Evolutionary conservation across 2,113 vertebrate species (phyloP).

Genomic region (Pavo muticus): DNA sequence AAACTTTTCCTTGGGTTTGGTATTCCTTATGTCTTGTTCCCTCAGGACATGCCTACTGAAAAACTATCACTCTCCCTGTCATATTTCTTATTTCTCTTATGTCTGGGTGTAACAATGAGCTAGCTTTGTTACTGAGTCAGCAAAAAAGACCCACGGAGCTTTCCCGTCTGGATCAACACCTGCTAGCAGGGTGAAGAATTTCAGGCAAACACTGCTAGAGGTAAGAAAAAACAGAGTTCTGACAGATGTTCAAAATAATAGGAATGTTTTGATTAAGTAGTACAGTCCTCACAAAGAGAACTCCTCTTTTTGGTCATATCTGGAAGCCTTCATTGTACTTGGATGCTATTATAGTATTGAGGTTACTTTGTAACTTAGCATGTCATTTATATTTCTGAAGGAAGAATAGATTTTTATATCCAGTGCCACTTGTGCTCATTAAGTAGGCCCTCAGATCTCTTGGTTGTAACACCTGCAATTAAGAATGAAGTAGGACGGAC

Average conservation of each 20-base stretch:
- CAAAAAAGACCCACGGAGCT: not conserved
- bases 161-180: slow-evolving; percentile 20
- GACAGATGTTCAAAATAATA: not conserved
- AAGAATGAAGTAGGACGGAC: not conserved
- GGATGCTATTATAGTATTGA: not conserved
- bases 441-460: not conserved
- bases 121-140: not conserved
- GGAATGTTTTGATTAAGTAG: accelerated
- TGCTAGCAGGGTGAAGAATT: not conserved
- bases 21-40: not conserved
- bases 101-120: not conserved
- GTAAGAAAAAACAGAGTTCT: not conserved
- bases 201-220: not conserved
- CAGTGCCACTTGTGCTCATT: not conserved
- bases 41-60: not conserved
- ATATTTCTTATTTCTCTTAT: not conserved
- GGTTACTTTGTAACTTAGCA: not conserved
- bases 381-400: not conserved
- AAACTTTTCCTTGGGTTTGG: slow-evolving; percentile 13
- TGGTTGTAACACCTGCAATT: not conserved
- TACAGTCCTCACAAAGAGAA: not conserved
- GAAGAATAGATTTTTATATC: not conserved
- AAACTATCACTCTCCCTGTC: not conserved
- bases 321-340: not conserved
- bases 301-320: not conserved